phyloP scores from a whole-genome alignment of 2,797 vertebrate genomes.

The Clamator glandarius region DNA sequence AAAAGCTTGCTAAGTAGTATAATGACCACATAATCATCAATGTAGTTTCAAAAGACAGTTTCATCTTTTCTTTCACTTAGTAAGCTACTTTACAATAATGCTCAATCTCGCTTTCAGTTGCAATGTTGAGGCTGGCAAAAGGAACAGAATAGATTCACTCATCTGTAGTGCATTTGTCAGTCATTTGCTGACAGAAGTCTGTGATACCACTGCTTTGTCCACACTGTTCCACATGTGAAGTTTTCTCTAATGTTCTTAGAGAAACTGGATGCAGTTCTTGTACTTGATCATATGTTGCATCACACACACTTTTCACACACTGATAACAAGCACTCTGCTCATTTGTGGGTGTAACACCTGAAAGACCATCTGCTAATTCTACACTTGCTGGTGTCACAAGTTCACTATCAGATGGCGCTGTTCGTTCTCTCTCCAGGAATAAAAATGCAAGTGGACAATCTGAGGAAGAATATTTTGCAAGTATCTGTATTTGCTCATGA shows the following conservation, averaged over 20 bases:
- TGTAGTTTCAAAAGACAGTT: not conserved
- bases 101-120: not conserved
- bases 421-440: slow-evolving; percentile 77
- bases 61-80: not conserved
- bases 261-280: slow-evolving; percentile 13
- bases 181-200: slow-evolving; percentile 85
- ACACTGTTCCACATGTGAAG: slow-evolving; percentile 43
- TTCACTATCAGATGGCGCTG: slow-evolving; percentile 63
- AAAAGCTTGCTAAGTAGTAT: not conserved
- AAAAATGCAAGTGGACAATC: slow-evolving; percentile 85
- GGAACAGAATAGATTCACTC: slow-evolving; percentile 49
- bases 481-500: slow-evolving; percentile 87
- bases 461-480: slow-evolving; percentile 86
- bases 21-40: not conserved
- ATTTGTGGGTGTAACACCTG: slow-evolving; percentile 14
- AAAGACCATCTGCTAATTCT: slow-evolving; percentile 41
- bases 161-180: slow-evolving; percentile 83
- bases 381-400: not conserved
- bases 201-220: slow-evolving; percentile 76
- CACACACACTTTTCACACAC: not conserved
- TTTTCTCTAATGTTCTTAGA: slow-evolving; percentile 22
- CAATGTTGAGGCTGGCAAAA: not conserved
- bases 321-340: slow-evolving; percentile 45
- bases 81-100: not conserved
- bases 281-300: not conserved